Base-by-base conservation (phyloP, 2,797 vertebrate species). In the Nannoperca obscura region DNA sequence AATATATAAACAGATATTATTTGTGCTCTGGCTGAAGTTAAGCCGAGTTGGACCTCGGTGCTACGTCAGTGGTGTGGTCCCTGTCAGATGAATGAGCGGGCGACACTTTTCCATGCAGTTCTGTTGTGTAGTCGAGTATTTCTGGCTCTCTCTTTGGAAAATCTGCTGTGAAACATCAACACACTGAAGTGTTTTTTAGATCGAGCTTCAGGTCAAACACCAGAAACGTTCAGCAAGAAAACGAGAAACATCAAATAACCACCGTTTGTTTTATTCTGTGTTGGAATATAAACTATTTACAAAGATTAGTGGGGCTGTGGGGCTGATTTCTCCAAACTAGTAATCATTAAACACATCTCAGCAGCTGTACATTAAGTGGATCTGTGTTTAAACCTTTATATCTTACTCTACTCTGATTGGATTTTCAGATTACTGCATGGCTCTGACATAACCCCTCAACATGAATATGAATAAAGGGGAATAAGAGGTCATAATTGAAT, bases 81-180 rank as follows among this genome's bases (percentile, higher is more conserved):
- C 38, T 67, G 32, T 70, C 4, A 1, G 27, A 32, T 54, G 44
- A 71, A 57, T 3, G 13, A 59, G 53, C 2, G 10, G 15, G 46
- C 52, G 60, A 10, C 14, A 2, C 68, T 20, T 46, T 69, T 69
- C 12, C 44, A 46, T 32, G 20, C 42, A 60, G 42, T 7, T n/a
- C 32, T 53, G 59, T 59, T 68, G 30, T 59, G 34, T 10, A 11
- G 36, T 38, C 10, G 36, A 38, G 71, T 66, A 66, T 75, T 71
- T 68, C 74, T 87, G 82, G 82, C 84, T 64, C 71, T 71, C 50
- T 72, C 77, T 66, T 44, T 75, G 80, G 79, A 89, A 87, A 87
- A 76, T 83, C 69, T 75, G 49, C 80, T 59, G 58, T 80, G 68
- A 83, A 78, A 88, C 60, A 64, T 91, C 89, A 89, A 91, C 89